Evolutionary conservation across 1,140 invertebrate species (phyloP).

Genomic region (Carposina sasakii): DNA sequence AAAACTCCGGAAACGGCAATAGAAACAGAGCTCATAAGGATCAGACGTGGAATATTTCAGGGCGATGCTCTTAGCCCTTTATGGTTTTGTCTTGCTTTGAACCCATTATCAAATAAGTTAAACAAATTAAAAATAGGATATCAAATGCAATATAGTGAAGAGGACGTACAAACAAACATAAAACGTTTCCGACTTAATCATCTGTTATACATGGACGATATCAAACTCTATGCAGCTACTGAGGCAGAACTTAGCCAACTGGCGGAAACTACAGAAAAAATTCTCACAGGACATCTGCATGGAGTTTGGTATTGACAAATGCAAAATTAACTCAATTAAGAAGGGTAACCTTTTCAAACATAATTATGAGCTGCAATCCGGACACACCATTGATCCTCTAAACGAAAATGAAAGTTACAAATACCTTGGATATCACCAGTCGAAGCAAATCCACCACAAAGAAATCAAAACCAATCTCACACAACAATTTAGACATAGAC

Average conservation of each 20-base stretch:
- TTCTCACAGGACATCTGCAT: not conserved
- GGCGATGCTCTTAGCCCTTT: not conserved
- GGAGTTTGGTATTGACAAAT: slow-evolving; percentile 1
- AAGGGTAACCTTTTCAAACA: not conserved
- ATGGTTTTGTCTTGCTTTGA: slow-evolving; percentile 3
- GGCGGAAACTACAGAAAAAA: slow-evolving; percentile 1
- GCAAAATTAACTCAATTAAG: not conserved
- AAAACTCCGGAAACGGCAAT: not conserved
- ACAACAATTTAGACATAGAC: too few species aligned
- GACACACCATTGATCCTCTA: not conserved
- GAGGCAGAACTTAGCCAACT: not conserved
- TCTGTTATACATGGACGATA: slow-evolving; percentile 9
- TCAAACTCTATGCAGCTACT: slow-evolving; percentile 1
- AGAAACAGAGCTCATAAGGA: not conserved
- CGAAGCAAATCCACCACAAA: too few species aligned
- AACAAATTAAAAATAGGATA: not conserved
- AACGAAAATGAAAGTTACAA: not conserved
- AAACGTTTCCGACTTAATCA: not conserved
- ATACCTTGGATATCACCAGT: too few species aligned
- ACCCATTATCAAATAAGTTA: slow-evolving; percentile 1
- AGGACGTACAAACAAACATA: too few species aligned
- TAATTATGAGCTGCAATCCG: not conserved
- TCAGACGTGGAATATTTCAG: slow-evolving; percentile 7
- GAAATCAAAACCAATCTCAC: too few species aligned
- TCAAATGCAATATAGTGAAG: slow-evolving; percentile 2